Evolutionary conservation across 2,888 invertebrate genomes (phyloP).

Genomic region (Diadegma fenestrale): DNA sequence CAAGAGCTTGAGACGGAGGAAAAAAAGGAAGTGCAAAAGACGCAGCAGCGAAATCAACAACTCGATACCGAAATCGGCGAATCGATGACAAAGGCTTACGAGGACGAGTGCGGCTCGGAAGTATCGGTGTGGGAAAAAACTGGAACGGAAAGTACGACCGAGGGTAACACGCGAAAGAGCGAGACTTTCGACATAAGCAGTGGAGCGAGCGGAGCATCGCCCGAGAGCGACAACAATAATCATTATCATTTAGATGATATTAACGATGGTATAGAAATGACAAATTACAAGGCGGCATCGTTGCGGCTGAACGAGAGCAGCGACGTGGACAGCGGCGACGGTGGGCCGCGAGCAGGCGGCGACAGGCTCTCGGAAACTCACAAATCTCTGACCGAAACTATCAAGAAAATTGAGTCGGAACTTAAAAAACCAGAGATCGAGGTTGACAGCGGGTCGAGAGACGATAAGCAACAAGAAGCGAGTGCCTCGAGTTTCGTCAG

Average conservation of each 20-base stretch:
- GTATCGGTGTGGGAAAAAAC: constrained; percentile 81
- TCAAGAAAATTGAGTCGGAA: constrained; percentile 81
- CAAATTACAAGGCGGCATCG: constrained; percentile 67
- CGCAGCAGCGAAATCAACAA: neutral
- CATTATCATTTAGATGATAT: neutral
- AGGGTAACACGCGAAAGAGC: constrained; percentile 79
- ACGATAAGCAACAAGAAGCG: constrained; percentile 7
- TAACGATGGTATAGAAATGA: constrained; percentile 68
- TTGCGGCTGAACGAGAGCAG: constrained; percentile 36
- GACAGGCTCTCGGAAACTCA: constrained; percentile 77
- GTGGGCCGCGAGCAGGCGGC: neutral
- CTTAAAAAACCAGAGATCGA: constrained; percentile 76
- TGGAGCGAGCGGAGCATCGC: constrained; percentile 79
- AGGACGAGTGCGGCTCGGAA: constrained; percentile 79
- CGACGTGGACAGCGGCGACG: neutral
- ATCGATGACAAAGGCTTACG: constrained; percentile 65
- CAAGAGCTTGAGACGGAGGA: neutral
- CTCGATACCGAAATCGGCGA: constrained; percentile 11
- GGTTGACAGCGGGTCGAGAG: neutral
- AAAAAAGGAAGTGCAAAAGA: neutral
- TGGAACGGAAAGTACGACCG: constrained; percentile 77
- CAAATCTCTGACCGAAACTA: constrained; percentile 80
- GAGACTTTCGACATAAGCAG: constrained; percentile 83
- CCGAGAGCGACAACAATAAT: constrained; percentile 73
- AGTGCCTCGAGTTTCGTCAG: constrained; percentile 88